Conservation (phyloP, 2,113 vertebrate species). For the Hypomesus transpacificus region DNA sequence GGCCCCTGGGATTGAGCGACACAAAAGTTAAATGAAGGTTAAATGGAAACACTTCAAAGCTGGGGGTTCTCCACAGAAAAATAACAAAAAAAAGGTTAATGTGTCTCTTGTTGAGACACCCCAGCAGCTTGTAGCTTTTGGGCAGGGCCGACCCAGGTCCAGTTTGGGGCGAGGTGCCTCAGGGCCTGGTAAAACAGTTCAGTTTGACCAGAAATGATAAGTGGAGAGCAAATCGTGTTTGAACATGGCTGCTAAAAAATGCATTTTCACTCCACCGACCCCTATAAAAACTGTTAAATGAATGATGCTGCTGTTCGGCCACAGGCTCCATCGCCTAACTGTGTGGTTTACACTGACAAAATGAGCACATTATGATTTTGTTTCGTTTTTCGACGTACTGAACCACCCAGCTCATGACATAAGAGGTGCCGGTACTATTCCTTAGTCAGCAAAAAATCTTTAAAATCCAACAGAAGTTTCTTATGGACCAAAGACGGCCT, state of each 20-base stretch:
- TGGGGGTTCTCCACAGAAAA: constrained; percentile 58
- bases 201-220: constrained; percentile 12
- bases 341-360: too few relatives aligned
- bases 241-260: constrained; percentile 19
- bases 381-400: background rate
- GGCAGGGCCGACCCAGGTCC: constrained; percentile 54
- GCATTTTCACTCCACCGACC: constrained; percentile 18
- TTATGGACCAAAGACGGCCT: too few relatives aligned
- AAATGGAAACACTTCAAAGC: constrained; percentile 72
- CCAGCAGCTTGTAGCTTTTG: constrained; percentile 65
- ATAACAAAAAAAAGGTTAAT: constrained; percentile 67
- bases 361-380: too few relatives aligned
- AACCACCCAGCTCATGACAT: background rate
- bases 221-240: constrained; percentile 24
- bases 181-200: constrained; percentile 44
- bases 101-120: constrained; percentile 65
- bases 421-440: too few relatives aligned
- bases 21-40: constrained; percentile 72
- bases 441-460: too few relatives aligned
- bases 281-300: constrained; percentile 9
- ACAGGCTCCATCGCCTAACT: background rate
- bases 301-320: background rate
- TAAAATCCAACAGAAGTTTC: too few relatives aligned
- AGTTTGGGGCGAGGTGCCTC: constrained; percentile 57
- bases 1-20: constrained; percentile 55